Percentiles rank a stretch among this genome's conserved stretches.
Conservation (phyloP, 2,888 invertebrate genomes). For the Thyatira batis region DNA sequence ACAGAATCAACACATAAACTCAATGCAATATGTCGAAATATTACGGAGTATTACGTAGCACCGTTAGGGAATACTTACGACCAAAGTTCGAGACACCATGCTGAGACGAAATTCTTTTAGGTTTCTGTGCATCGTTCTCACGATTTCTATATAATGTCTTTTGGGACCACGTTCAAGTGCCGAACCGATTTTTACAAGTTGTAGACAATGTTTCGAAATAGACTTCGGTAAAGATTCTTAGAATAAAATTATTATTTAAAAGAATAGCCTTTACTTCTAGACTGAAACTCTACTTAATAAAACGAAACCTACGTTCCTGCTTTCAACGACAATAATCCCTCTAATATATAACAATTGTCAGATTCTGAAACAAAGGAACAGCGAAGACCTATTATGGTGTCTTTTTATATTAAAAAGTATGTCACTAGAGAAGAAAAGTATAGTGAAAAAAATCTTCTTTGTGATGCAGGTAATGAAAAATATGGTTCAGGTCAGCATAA, state of each 20-base stretch:
- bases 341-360: slow-evolving; percentile 42
- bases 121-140: slow-evolving; percentile 17
- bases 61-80: slow-evolving; percentile 29
- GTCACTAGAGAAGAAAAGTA: slow-evolving; percentile 52
- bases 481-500: slow-evolving; percentile 61
- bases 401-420: slow-evolving; percentile 47
- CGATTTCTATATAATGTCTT: slow-evolving; percentile 35
- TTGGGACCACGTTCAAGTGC: slow-evolving; percentile 24
- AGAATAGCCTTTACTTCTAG: background rate
- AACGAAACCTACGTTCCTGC: slow-evolving; percentile 4
- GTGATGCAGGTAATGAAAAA: slow-evolving; percentile 69
- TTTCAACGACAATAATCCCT: slow-evolving; percentile 12
- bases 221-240: background rate
- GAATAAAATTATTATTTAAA: background rate
- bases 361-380: slow-evolving; percentile 48
- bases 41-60: slow-evolving; percentile 29
- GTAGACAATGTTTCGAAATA: slow-evolving; percentile 16
- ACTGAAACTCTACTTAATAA: slow-evolving; percentile 2
- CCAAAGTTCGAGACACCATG: slow-evolving; percentile 25
- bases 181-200: slow-evolving; percentile 32
- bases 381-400: slow-evolving; percentile 48
- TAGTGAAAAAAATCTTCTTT: slow-evolving; percentile 54
- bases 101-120: slow-evolving; percentile 33
- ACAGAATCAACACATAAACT: slow-evolving; percentile 1
- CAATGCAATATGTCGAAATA: slow-evolving; percentile 33